These are phyloP conservation scores for Hyles vespertilio DNA, from an alignment of 1,140 invertebrate genomes.

Conservation along the genomic window DNA sequence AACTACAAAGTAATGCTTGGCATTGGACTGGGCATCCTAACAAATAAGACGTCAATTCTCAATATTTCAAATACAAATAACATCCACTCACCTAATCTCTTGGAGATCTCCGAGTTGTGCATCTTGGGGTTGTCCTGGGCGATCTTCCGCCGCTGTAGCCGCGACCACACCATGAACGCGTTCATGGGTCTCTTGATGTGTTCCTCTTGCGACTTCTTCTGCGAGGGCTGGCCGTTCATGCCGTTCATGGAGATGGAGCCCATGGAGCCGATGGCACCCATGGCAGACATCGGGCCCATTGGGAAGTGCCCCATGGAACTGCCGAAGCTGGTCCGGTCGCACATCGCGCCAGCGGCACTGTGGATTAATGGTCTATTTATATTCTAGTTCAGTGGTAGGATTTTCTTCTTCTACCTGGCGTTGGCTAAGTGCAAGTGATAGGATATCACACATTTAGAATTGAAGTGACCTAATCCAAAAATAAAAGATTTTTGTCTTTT, in stretches of 20 bases:
- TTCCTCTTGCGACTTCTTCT: constrained; percentile 82
- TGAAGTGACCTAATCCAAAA: too few species aligned
- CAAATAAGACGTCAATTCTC: too few species aligned
- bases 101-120: constrained; percentile 99
- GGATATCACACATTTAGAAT: too few species aligned
- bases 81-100: constrained; percentile 86
- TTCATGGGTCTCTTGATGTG: constrained; percentile 93
- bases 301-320: constrained; percentile 61
- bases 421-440: too few species aligned
- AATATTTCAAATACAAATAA: too few species aligned
- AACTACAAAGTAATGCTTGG: too few species aligned
- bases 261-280: constrained; percentile 67
- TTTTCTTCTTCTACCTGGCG: too few species aligned
- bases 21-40: too few species aligned
- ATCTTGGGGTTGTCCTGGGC: constrained; percentile 99
- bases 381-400: too few species aligned
- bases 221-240: constrained; percentile 54
- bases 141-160: constrained; percentile 91
- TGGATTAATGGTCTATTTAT: constrained; percentile 8
- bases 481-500: too few species aligned
- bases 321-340: constrained; percentile 62
- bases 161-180: constrained; percentile 93
- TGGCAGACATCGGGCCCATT: constrained; percentile 66
- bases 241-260: constrained; percentile 44
- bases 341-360: constrained; percentile 76